These are phyloP conservation scores for Heloderma charlesbogerti DNA, from an alignment of 2,113 vertebrate genomes.

Conservation along the genomic window DNA sequence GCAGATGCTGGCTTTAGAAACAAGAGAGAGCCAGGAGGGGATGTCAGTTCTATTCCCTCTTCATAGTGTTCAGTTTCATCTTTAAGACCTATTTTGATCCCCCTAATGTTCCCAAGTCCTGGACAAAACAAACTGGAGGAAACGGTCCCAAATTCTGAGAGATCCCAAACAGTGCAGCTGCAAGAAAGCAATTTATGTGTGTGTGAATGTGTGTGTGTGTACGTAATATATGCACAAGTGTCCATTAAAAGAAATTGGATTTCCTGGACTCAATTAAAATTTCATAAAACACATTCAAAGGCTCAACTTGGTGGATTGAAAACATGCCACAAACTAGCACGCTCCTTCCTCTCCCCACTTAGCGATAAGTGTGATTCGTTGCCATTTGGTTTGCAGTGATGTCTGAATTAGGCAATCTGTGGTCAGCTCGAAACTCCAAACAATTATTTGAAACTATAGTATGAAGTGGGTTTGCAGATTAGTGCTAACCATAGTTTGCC, in stretches of 20 bases:
- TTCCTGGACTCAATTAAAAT: not conserved
- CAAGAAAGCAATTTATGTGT: not conserved
- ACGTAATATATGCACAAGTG: too few relatives aligned
- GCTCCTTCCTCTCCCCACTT: not conserved
- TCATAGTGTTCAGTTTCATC: not conserved
- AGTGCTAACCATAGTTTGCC: not conserved
- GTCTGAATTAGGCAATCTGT: not conserved
- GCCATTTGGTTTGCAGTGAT: not conserved
- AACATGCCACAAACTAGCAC: not conserved
- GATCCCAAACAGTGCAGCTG: not conserved
- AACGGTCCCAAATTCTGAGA: not conserved
- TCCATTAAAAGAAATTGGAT: not conserved
- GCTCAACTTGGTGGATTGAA: not conserved
- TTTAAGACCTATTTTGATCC: not conserved
- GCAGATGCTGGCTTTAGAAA: not conserved
- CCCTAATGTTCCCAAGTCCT: not conserved
- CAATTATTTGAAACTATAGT: not conserved
- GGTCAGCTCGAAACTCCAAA: not conserved
- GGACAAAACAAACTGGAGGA: not conserved
- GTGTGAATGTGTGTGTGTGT: too few relatives aligned
- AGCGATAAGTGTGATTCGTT: not conserved
- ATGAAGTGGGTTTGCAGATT: not conserved
- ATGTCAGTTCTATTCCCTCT: not conserved
- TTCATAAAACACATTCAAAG: too few relatives aligned
- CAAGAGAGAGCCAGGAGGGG: not conserved